phyloP scores from a whole-genome alignment of 1,140 invertebrate species.

The Meloidogyne floridensis region DNA sequence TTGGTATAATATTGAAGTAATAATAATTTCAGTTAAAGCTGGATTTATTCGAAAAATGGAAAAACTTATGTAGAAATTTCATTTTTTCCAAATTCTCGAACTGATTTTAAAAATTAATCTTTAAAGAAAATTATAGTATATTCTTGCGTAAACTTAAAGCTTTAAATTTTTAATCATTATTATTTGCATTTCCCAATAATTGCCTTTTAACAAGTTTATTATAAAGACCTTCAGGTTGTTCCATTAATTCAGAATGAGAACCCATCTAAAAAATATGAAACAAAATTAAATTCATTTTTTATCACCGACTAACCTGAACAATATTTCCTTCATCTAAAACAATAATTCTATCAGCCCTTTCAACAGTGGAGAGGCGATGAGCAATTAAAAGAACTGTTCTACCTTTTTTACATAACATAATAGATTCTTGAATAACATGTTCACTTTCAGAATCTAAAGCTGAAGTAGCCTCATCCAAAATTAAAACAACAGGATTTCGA shows the following conservation, averaged over 20 bases:
- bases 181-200: constrained; percentile 29
- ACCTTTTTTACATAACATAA: constrained; percentile 64
- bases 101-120: background rate
- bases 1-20: background rate
- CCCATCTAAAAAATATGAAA: constrained; percentile 35
- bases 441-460: constrained; percentile 52
- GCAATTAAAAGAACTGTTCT: constrained; percentile 70
- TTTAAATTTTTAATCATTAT: background rate
- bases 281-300: constrained; percentile 8
- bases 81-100: no score
- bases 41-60: no score
- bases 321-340: constrained; percentile 66
- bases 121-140: background rate
- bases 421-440: constrained; percentile 62
- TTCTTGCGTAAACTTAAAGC: background rate
- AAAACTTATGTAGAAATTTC: no score
- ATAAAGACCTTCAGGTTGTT: constrained; percentile 40
- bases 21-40: no score
- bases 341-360: constrained; percentile 67
- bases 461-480: constrained; percentile 56
- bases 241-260: constrained; percentile 35
- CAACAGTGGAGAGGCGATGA: constrained; percentile 68
- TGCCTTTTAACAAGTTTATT: constrained; percentile 41
- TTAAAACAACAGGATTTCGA: constrained; percentile 32
- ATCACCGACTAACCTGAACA: constrained; percentile 34